Evolutionary conservation across 2,113 vertebrate genomes (phyloP).

Genomic region (rat (Rattus norvegicus)): DNA sequence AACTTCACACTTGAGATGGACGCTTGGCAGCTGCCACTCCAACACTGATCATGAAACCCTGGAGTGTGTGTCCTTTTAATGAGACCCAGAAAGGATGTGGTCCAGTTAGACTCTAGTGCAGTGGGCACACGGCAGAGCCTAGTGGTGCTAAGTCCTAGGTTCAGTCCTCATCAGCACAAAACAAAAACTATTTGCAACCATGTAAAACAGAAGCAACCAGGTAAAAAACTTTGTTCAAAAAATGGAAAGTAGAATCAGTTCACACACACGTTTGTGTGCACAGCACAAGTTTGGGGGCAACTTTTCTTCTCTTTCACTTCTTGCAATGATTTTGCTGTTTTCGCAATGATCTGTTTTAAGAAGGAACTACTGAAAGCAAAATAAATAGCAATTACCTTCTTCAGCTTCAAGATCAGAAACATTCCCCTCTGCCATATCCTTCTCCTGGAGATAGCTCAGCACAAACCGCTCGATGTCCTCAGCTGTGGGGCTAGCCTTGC

Average conservation of each 20-base stretch:
- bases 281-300: neutral
- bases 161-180: neutral
- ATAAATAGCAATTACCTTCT: constrained; percentile 72
- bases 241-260: neutral
- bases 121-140: neutral
- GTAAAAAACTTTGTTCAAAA: neutral
- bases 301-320: constrained; percentile 27
- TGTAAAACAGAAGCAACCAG: neutral
- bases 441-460: constrained; percentile 89
- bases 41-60: constrained; percentile 62
- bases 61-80: constrained; percentile 36
- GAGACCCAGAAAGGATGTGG: constrained; percentile 10
- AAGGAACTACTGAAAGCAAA: neutral
- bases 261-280: neutral
- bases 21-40: constrained; percentile 56
- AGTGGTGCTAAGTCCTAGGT: neutral
- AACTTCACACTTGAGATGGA: constrained; percentile 17
- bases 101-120: neutral
- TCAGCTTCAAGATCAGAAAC: constrained; percentile 84
- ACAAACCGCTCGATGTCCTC: constrained; percentile 88
- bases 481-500: neutral
- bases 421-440: constrained; percentile 90
- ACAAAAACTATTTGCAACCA: constrained; percentile 1
- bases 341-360: constrained; percentile 19
- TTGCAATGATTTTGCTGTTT: constrained; percentile 7